A percentile compares a stretch with the other conserved stretches of the same genome.
These are phyloP conservation scores for Ochropacha duplaris DNA, from an alignment of 2,888 invertebrate genomes.

Conservation along the genomic window DNA sequence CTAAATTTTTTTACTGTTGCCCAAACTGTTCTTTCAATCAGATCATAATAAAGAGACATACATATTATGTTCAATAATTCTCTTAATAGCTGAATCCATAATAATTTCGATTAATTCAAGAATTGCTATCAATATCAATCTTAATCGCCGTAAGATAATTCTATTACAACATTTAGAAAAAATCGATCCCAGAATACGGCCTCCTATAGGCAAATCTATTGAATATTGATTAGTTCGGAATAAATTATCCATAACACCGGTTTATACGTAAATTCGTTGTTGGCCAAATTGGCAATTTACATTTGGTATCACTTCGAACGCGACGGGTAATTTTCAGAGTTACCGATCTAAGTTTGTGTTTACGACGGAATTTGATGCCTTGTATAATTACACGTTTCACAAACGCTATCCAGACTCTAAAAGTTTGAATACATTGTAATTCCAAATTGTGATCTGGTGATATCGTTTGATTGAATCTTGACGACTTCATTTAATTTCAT, in stretches of 20 bases:
- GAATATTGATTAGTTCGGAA: constrained; percentile 55
- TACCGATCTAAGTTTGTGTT: neutral
- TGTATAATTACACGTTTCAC: neutral
- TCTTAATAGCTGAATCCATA: too few species aligned
- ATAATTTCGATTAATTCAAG: too few species aligned
- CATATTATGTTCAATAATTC: too few species aligned
- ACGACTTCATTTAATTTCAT: neutral
- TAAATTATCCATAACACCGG: constrained; percentile 60
- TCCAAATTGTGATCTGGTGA: neutral
- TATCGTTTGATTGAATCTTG: neutral
- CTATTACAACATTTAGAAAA: neutral
- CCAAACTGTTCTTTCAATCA: too few species aligned
- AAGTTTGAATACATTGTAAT: neutral
- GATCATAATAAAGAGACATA: too few species aligned
- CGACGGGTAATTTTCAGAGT: constrained; percentile 29
- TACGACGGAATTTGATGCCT: neutral
- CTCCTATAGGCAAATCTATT: constrained; percentile 26
- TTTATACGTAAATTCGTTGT: constrained; percentile 57
- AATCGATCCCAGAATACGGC: neutral
- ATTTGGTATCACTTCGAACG: constrained; percentile 54
- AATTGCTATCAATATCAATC: neutral
- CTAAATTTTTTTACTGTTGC: too few species aligned
- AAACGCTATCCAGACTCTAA: neutral
- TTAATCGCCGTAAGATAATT: neutral
- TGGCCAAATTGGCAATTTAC: constrained; percentile 65